Evolutionary conservation across 2,888 invertebrate species (phyloP).

Genomic region (Drosophila falleni): DNA sequence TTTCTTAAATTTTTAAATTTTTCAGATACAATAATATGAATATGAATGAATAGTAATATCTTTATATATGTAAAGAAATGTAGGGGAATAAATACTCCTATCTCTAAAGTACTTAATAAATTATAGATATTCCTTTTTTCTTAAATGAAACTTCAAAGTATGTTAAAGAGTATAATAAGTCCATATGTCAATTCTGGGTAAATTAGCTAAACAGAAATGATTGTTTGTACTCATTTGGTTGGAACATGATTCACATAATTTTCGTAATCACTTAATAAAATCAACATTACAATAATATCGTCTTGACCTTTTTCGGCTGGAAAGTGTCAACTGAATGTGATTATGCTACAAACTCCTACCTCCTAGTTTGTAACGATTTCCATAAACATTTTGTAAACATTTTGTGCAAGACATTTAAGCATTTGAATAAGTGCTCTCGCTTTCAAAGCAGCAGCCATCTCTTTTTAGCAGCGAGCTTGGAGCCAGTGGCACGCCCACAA

Average conservation of each 20-base stretch:
- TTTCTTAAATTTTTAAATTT: no score
- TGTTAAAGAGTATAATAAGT: no score
- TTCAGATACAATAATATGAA: no score
- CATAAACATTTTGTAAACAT: constrained; percentile 49
- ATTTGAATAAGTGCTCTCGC: constrained; percentile 21
- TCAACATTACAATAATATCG: background rate
- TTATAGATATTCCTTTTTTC: background rate
- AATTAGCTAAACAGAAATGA: background rate
- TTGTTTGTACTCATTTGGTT: background rate
- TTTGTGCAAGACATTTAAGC: constrained; percentile 22
- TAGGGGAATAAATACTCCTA: no score
- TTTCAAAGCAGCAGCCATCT: constrained; percentile 32
- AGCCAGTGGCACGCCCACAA: background rate
- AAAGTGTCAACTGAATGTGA: constrained; percentile 29
- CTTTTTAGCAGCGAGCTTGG: constrained; percentile 13
- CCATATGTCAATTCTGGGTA: background rate
- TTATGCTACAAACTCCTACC: constrained; percentile 1
- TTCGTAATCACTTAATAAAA: background rate
- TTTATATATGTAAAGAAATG: background rate
- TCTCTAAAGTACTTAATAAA: no score
- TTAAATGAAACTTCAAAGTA: background rate
- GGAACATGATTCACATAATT: background rate
- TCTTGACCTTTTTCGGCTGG: constrained; percentile 1
- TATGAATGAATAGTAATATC: no score
- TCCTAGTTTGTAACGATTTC: constrained; percentile 34